Evolutionary conservation across 64 coral and sea anemone genomes (phyloP), one percentile per base, ranked within the genome.

Genomic region (Orbicella faveolata): DNA sequence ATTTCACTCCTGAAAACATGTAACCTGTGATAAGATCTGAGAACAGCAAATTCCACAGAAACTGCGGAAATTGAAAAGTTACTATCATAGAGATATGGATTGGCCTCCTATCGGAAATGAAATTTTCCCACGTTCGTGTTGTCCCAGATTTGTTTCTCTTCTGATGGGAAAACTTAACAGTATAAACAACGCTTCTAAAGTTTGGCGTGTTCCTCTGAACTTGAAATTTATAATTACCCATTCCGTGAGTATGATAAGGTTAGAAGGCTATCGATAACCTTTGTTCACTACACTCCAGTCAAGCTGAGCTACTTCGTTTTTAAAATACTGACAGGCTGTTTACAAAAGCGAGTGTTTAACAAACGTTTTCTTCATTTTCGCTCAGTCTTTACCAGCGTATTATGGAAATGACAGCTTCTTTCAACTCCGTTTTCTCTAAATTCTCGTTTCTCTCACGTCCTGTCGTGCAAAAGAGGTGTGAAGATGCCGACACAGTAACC

Each of bases 401-500:
- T 41, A 17, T 72, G 33, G 14, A 2, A 72, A 21, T 52, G 82
- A 73, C 63, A 85, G 82, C 37, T 85, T 73, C 63, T 85, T 85
- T 85, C 82, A 85, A 52, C n/a, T 73, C 11, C 0, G 23, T 73
- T 51, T 73, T 72, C 63, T 26, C 12, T 65, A 35, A 17, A 30
- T 3, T 25, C n/a, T 21, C 19, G 0, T 11, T 72, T 26, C 10
- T 52, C 37, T 21, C 20, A 65, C 82, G 82, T 20, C 64, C 65
- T 72, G 65, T 39, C 39, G 82, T 72, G 65, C 39, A 85, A 85
- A 73, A 20, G 65, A 85, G 82, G 82, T 85, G 82, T 35, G 67
- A 72, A 85, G 79, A 81, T 63, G 75, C 34, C 30, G 57, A 81
- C n/a, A n/a, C 20, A 19, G 82, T 85, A 85, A 85, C 82, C 82